Conservation (phyloP, 2,888 invertebrate species). For the Agrochola lota region DNA sequence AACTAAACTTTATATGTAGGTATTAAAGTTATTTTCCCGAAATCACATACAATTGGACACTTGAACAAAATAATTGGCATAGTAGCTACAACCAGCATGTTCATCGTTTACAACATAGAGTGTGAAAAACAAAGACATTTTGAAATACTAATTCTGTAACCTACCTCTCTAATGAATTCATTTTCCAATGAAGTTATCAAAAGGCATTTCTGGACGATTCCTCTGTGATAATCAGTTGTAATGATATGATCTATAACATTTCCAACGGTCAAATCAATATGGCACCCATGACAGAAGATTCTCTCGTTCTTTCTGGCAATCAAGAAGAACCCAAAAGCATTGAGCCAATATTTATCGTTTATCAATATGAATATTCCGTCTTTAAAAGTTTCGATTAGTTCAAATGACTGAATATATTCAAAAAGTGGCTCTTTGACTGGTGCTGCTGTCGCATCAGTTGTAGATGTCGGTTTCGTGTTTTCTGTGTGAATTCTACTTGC, state of each 20-base stretch:
- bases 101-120: not conserved
- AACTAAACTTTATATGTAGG: too few species aligned
- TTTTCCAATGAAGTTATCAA: slow-evolving; percentile 38
- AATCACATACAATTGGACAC: not conserved
- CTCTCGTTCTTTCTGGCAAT: slow-evolving; percentile 1
- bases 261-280: slow-evolving; percentile 39
- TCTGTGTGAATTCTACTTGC: slow-evolving; percentile 35
- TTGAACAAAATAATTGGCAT: not conserved
- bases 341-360: slow-evolving; percentile 39
- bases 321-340: slow-evolving; percentile 24
- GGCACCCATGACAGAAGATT: slow-evolving; percentile 41
- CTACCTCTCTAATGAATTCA: slow-evolving; percentile 58
- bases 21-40: not conserved
- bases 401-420: not conserved
- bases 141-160: not conserved
- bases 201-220: not conserved
- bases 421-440: slow-evolving; percentile 5
- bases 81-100: not conserved
- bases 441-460: not conserved
- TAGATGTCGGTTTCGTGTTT: slow-evolving; percentile 12
- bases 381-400: not conserved
- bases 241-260: slow-evolving; percentile 25
- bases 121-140: not conserved
- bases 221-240: slow-evolving; percentile 2
- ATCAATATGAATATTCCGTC: not conserved